These are phyloP conservation scores for Hypomecis punctinalis DNA, from an alignment of 2,888 invertebrate species.

Conservation along the genomic window DNA sequence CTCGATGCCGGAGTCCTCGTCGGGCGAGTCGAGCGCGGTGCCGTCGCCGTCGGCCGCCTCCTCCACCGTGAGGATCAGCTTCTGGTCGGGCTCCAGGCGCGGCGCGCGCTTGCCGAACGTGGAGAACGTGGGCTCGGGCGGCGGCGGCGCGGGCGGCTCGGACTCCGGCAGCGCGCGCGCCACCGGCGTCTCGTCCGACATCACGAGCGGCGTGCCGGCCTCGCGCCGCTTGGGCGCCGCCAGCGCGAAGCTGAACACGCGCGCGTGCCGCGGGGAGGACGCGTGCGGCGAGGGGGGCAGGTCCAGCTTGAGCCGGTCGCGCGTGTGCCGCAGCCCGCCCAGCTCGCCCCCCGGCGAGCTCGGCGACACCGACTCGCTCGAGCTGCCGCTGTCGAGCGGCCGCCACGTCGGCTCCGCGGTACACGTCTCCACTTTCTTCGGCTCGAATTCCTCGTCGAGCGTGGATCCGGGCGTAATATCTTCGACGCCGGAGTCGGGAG, in stretches of 20 bases:
- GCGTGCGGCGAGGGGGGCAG: slow-evolving; percentile 85
- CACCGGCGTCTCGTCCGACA: slow-evolving; percentile 77
- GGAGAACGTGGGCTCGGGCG: slow-evolving; percentile 83
- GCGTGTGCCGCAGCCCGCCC: slow-evolving; percentile 89
- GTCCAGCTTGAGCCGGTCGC: slow-evolving; percentile 89
- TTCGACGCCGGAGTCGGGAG: slow-evolving; percentile 87
- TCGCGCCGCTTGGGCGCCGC: slow-evolving; percentile 69
- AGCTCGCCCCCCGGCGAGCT: slow-evolving; percentile 77
- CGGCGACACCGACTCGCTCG: slow-evolving; percentile 77
- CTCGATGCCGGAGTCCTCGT: slow-evolving; percentile 87
- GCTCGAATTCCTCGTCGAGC: slow-evolving; percentile 68
- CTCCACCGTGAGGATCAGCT: slow-evolving; percentile 64
- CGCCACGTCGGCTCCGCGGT: slow-evolving; percentile 55
- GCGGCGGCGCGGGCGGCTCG: slow-evolving; percentile 58
- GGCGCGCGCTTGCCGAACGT: slow-evolving; percentile 84
- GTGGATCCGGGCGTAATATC: slow-evolving; percentile 84
- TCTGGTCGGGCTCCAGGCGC: slow-evolving; percentile 61
- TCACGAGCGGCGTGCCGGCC: slow-evolving; percentile 67
- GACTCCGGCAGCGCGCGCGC: slow-evolving; percentile 57
- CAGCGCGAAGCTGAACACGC: slow-evolving; percentile 76
- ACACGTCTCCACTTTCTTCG: slow-evolving; percentile 57
- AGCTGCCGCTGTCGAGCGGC: slow-evolving; percentile 70
- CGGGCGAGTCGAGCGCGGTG: slow-evolving; percentile 32
- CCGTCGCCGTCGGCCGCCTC: slow-evolving; percentile 49
- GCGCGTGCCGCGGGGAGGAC: slow-evolving; percentile 71